Evolutionary conservation across 2,797 vertebrate genomes (phyloP), one percentile per base, ranked within the genome.

Genomic region (Poeciliopsis turneri): DNA sequence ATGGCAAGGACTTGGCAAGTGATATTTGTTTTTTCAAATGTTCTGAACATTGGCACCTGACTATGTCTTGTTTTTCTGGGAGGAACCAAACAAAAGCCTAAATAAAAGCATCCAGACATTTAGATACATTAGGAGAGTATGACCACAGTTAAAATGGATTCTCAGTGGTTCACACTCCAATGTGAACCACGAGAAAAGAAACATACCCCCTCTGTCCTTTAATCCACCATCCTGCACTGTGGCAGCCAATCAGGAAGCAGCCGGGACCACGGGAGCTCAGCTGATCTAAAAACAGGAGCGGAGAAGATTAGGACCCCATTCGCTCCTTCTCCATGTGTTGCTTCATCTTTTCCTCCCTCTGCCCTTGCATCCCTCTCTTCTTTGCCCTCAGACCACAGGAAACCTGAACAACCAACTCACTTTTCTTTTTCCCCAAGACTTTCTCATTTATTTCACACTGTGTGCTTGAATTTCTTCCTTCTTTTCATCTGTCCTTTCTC

Each of bases 301-400:
- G 70, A 86, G 88, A 80, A 91, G 94, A 94, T 94, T 94, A 94
- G 85, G 89, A 91, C 86, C 88, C 86, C 90, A 80, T 88, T 55
- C 90, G 80, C n/a, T 84, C 82, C 71, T 84, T 78, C 78, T 82
- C 88, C 78, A 53, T 45, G 76, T 78, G 85, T 88, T 80, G 82
- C 82, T 85, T 89, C 87, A 83, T 93, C 80, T 81, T 30, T 73
- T 43, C 73, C 76, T 87, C 81, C 68, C 73, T 85, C 69, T 36
- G 55, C 81, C 77, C 41, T 68, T 30, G 74, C 80, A 77, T 83
- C 79, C 72, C 72, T 61, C 51, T 70, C 49, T 41, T 78, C 76
- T 79, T 72, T 82, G 72, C 79, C 76, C 85, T 74, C 82, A 4
- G 77, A 83, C 86, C 74, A 55, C 81, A 47, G 88, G 87, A 87